These are phyloP conservation scores for Uloborus diversus DNA, from an alignment of 1,140 invertebrate species.

Conservation along the genomic window DNA sequence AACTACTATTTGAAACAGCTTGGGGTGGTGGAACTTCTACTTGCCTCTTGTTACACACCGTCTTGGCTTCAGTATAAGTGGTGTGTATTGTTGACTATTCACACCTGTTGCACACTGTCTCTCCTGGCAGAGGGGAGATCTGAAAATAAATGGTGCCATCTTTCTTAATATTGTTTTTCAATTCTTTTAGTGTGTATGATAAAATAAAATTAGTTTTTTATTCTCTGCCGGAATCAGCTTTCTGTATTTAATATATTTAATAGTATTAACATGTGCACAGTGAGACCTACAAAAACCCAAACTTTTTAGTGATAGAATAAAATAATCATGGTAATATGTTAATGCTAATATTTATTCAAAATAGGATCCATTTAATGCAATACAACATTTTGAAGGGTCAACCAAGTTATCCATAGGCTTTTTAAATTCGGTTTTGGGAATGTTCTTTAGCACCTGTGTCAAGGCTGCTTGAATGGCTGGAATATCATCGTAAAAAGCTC, in stretches of 20 bases:
- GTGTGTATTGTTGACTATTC: constrained; percentile 53
- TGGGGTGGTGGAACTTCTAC: constrained; percentile 50
- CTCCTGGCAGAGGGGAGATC: constrained; percentile 47
- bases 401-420: too few relatives aligned
- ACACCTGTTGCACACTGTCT: constrained; percentile 46
- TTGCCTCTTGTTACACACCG: constrained; percentile 47
- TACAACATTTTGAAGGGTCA: too few relatives aligned
- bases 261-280: too few relatives aligned
- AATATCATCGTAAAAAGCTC: too few relatives aligned
- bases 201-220: constrained; percentile 57
- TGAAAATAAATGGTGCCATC: constrained; percentile 55
- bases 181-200: constrained; percentile 56
- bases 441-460: too few relatives aligned
- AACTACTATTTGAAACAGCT: constrained; percentile 44
- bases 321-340: too few relatives aligned
- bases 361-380: too few relatives aligned
- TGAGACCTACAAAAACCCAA: too few relatives aligned
- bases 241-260: background rate
- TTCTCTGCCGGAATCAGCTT: constrained; percentile 37
- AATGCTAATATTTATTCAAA: too few relatives aligned
- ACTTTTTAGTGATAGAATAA: too few relatives aligned
- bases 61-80: constrained; percentile 14
- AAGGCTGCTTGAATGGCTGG: too few relatives aligned
- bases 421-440: too few relatives aligned
- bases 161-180: constrained; percentile 57